Percentiles rank a stretch among this genome's conserved stretches.
Evolutionary conservation across 2,888 invertebrate species (phyloP).

Genomic region (Sepioteuthis lessoniana): DNA sequence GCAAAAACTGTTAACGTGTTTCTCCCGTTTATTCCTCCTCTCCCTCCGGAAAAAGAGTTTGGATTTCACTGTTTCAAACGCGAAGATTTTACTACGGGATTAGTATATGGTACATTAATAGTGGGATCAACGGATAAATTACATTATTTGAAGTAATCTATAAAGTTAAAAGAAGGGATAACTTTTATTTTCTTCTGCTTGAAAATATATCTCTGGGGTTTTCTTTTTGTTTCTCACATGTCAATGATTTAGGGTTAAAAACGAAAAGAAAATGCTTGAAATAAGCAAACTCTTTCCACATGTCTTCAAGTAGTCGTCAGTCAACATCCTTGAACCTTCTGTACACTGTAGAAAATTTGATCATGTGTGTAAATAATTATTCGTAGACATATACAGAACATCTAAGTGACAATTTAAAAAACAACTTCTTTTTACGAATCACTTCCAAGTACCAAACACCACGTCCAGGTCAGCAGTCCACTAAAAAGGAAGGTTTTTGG

Average conservation of each 20-base stretch:
- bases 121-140: background rate
- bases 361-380: too few relatives aligned
- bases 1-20: background rate
- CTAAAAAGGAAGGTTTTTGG: too few relatives aligned
- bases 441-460: too few relatives aligned
- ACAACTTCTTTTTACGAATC: too few relatives aligned
- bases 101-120: background rate
- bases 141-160: background rate
- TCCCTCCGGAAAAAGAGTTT: background rate
- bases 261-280: background rate
- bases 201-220: background rate
- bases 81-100: background rate
- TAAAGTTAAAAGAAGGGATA: background rate
- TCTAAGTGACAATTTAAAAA: too few relatives aligned
- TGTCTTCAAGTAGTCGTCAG: background rate
- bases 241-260: background rate
- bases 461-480: too few relatives aligned
- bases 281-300: background rate
- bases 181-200: background rate
- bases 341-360: too few relatives aligned
- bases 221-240: background rate
- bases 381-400: too few relatives aligned
- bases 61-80: background rate
- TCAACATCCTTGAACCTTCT: too few relatives aligned
- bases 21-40: background rate